Evolutionary conservation across 2,113 vertebrate genomes (phyloP).

Genomic region (Oryzias woworae): DNA sequence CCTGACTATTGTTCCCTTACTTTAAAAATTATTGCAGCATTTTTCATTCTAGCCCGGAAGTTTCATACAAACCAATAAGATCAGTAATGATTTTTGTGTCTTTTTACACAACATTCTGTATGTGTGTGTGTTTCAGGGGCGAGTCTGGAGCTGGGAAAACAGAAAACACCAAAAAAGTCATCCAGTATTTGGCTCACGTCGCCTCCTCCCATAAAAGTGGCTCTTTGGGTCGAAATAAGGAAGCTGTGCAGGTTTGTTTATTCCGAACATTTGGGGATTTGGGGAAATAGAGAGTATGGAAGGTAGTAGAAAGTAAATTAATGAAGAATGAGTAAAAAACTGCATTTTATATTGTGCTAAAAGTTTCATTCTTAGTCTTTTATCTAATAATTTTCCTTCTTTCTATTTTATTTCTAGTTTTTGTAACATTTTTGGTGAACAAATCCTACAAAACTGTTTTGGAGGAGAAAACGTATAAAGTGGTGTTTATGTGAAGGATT

Average conservation of each 20-base stretch:
- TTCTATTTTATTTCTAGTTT: too few relatives aligned
- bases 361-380: too few relatives aligned
- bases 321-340: too few relatives aligned
- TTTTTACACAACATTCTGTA: constrained; percentile 15
- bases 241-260: constrained; percentile 65
- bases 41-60: constrained; percentile 28
- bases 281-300: not conserved
- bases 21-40: constrained; percentile 25
- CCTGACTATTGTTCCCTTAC: constrained; percentile 19
- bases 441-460: too few relatives aligned
- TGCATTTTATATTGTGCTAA: too few relatives aligned
- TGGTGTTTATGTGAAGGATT: not conserved
- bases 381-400: too few relatives aligned
- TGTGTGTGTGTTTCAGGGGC: constrained; percentile 72
- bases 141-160: constrained; percentile 94
- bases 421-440: too few relatives aligned
- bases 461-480: too few relatives aligned
- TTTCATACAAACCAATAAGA: constrained; percentile 10
- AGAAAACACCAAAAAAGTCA: constrained; percentile 93
- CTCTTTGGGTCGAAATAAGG: constrained; percentile 71
- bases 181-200: constrained; percentile 90
- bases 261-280: not conserved
- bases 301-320: not conserved
- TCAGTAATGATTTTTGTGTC: constrained; percentile 1
- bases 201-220: constrained; percentile 85